These are phyloP conservation scores for Biston betularia DNA, from an alignment of 2,888 invertebrate species.

Conservation along the genomic window DNA sequence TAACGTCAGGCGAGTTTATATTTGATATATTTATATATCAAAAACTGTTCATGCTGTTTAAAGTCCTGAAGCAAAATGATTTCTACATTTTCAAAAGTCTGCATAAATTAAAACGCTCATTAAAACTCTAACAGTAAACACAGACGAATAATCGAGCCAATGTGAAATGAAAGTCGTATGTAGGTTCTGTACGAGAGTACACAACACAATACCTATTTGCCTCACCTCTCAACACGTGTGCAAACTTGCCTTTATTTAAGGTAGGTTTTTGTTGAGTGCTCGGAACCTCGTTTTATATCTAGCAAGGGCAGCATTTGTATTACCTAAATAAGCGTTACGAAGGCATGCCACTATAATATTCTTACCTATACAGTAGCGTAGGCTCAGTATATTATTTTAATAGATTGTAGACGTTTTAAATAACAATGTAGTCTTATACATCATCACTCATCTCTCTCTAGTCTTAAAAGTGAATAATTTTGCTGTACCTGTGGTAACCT, in stretches of 20 bases:
- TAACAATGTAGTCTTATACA: too few species aligned
- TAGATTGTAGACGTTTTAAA: too few species aligned
- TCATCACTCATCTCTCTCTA: too few species aligned
- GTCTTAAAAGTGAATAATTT: too few species aligned
- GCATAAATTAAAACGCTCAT: conserved; percentile 3
- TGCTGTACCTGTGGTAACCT: too few species aligned
- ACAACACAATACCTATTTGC: conserved; percentile 34
- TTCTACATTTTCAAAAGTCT: not conserved
- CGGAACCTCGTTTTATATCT: not conserved
- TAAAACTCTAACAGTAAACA: conserved; percentile 2
- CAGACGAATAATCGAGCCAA: conserved; percentile 28
- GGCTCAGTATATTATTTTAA: too few species aligned
- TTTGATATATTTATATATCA: not conserved
- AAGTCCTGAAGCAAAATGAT: not conserved
- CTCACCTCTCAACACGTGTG: conserved; percentile 37
- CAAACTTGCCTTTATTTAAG: conserved; percentile 18
- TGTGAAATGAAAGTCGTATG: conserved; percentile 46
- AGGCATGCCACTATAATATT: too few species aligned
- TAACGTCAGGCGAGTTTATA: too few species aligned
- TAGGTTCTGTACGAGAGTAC: conserved; percentile 12
- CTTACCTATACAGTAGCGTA: too few species aligned
- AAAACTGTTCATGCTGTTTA: not conserved
- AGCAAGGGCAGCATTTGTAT: too few species aligned
- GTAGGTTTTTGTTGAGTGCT: conserved; percentile 11
- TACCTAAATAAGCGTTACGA: too few species aligned